These are phyloP conservation scores for Harlomillsia oculata DNA, from an alignment of 1,140 invertebrate species.

Conservation along the genomic window DNA sequence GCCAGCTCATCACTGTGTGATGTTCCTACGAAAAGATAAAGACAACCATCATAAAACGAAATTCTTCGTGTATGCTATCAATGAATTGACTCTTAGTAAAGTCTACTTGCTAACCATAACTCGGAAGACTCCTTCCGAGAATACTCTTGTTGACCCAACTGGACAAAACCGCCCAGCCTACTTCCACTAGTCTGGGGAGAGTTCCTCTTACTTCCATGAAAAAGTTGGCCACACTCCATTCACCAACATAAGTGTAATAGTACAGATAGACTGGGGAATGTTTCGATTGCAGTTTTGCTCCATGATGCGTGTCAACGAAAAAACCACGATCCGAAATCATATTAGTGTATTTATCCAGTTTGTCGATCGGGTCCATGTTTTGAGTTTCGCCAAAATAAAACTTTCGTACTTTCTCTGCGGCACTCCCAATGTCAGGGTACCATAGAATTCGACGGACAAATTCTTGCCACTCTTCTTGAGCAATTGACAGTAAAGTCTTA, in stretches of 20 bases:
- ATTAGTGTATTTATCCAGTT: conserved; percentile 14
- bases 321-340: conserved; percentile 26
- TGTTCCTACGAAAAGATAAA: conserved; percentile 12
- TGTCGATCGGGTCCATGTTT: neutral
- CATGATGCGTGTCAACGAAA: conserved; percentile 20
- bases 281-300: conserved; percentile 7
- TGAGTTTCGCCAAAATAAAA: conserved; percentile 10
- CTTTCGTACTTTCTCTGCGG: conserved; percentile 19
- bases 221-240: conserved; percentile 24
- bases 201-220: conserved; percentile 9
- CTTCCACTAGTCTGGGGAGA: conserved; percentile 17
- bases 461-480: conserved; percentile 14
- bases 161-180: neutral
- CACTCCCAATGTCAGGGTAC: conserved; percentile 6
- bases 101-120: conserved; percentile 8
- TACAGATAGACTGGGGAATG: conserved; percentile 23
- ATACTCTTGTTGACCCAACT: conserved; percentile 11
- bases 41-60: too few relatives aligned
- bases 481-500: conserved; percentile 13
- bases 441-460: conserved; percentile 16
- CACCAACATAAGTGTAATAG: conserved; percentile 24
- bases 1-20: conserved; percentile 26
- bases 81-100: neutral
- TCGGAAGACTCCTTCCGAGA: neutral
- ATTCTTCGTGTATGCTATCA: too few relatives aligned